These are phyloP conservation scores for Thamnaconus septentrionalis DNA, from an alignment of 2,113 vertebrate genomes.

Conservation along the genomic window DNA sequence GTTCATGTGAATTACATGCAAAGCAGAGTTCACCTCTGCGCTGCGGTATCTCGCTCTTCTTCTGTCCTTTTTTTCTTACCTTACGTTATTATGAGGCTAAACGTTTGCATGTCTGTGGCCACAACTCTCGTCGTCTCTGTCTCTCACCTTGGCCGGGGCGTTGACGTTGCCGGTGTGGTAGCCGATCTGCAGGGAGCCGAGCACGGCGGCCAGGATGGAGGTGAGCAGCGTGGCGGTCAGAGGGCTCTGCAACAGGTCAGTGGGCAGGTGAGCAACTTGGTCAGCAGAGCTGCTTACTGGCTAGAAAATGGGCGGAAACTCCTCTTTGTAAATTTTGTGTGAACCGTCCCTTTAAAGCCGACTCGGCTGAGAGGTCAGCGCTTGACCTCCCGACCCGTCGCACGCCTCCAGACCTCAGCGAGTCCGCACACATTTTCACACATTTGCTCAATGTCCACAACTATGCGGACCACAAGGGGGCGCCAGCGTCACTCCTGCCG, in stretches of 20 bases:
- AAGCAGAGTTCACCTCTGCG: too few species aligned
- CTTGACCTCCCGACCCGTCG: background rate
- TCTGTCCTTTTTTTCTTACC: too few species aligned
- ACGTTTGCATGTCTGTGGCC: background rate
- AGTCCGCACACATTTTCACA: slow-evolving; percentile 29
- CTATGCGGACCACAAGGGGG: slow-evolving; percentile 18
- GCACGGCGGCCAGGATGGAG: slow-evolving; percentile 64
- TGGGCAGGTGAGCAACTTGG: too few species aligned
- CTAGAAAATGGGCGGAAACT: too few species aligned
- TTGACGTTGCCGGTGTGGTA: slow-evolving; percentile 79
- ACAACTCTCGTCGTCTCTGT: slow-evolving; percentile 5
- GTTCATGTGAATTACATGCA: too few species aligned
- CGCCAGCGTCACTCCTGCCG: slow-evolving; percentile 1
- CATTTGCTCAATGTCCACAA: slow-evolving; percentile 24
- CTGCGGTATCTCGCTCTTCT: too few species aligned
- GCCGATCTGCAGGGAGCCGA: slow-evolving; percentile 73
- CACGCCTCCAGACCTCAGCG: background rate
- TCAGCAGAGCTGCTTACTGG: too few species aligned
- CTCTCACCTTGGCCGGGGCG: slow-evolving; percentile 75
- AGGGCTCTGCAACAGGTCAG: slow-evolving; percentile 47
- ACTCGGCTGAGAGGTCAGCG: too few species aligned
- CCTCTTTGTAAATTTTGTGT: too few species aligned
- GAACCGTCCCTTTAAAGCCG: too few species aligned
- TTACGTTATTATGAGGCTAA: too few species aligned
- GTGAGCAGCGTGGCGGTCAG: slow-evolving; percentile 68